These are phyloP conservation scores for Agrochola lychnidis DNA, from an alignment of 2,888 invertebrate species.

Conservation along the genomic window DNA sequence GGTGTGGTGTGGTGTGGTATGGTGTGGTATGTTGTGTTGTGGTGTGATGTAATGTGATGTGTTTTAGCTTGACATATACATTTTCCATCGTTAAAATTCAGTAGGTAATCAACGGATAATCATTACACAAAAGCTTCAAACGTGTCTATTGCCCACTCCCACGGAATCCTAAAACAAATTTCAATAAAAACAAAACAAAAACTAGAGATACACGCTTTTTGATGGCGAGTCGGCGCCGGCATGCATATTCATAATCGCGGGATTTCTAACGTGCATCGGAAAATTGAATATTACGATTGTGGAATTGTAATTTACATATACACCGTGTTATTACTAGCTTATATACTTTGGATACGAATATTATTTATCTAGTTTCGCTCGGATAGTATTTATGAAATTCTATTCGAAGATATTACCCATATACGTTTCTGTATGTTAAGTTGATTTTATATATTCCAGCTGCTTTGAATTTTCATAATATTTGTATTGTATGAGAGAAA, in stretches of 20 bases:
- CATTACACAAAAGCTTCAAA: neutral
- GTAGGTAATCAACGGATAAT: neutral
- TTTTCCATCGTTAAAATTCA: neutral
- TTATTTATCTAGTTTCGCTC: conserved; percentile 29
- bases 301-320: conserved; percentile 60
- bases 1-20: too few species aligned
- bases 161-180: conserved; percentile 56
- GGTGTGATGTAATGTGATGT: too few species aligned
- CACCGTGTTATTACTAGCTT: conserved; percentile 46
- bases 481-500: neutral
- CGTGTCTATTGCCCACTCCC: neutral
- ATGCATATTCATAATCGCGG: conserved; percentile 79
- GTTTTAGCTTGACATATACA: neutral
- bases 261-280: conserved; percentile 69
- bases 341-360: conserved; percentile 17
- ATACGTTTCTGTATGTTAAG: neutral
- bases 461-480: conserved; percentile 1
- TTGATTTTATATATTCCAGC: neutral
- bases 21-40: too few species aligned
- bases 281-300: conserved; percentile 69
- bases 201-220: conserved; percentile 58
- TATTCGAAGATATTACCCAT: neutral
- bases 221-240: conserved; percentile 63
- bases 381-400: conserved; percentile 22
- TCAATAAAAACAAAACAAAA: conserved; percentile 54